Evolutionary conservation across 2,113 vertebrate genomes (phyloP).

Genomic region (Ochotona princeps): DNA sequence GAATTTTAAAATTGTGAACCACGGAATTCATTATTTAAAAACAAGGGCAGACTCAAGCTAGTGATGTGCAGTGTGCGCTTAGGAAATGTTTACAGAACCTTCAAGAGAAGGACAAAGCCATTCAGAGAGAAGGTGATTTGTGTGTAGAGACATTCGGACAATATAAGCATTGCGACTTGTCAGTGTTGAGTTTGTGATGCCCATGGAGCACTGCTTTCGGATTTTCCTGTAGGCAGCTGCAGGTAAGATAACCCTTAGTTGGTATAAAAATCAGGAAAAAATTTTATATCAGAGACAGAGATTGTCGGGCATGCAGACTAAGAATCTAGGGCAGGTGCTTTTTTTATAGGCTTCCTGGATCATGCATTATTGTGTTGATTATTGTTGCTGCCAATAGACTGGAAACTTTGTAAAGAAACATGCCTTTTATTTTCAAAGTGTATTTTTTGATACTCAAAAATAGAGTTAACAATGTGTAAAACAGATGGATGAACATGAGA

Average conservation of each 20-base stretch:
- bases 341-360: not conserved
- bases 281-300: not conserved
- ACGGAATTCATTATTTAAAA: not conserved
- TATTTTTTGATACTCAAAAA: not conserved
- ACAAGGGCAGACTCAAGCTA: not conserved
- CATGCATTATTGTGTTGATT: not conserved
- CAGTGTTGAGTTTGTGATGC: not conserved
- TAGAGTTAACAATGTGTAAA: not conserved
- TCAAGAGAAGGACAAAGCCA: not conserved
- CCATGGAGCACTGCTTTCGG: not conserved
- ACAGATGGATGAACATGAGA: not conserved
- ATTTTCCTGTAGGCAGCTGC: not conserved
- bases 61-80: not conserved
- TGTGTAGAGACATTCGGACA: not conserved
- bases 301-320: not conserved
- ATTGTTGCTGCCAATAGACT: accelerated
- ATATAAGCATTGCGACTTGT: not conserved
- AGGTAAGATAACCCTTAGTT: not conserved
- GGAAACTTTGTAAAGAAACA: not conserved
- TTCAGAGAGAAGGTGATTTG: not conserved
- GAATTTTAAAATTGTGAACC: not conserved
- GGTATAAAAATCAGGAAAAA: not conserved
- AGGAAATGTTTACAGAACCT: not conserved
- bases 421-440: not conserved
- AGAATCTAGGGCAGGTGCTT: not conserved